phyloP scores from a whole-genome alignment of 2,113 vertebrate species.

The Gadus chalcogrammus region DNA sequence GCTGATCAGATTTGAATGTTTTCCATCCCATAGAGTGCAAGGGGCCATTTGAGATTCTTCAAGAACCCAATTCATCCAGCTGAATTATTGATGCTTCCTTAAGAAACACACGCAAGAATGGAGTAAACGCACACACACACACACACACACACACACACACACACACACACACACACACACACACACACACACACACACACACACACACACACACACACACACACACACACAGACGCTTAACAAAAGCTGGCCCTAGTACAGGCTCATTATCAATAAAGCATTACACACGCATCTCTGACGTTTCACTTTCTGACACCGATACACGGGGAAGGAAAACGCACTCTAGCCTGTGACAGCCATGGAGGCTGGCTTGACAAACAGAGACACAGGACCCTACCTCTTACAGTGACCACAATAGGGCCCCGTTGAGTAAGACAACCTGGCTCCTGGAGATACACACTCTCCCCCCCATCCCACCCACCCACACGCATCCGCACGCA shows the following conservation, averaged over 20 bases:
- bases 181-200: conserved; percentile 20
- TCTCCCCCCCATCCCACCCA: conserved; percentile 10
- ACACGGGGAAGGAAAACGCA: too few relatives aligned
- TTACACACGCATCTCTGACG: conserved; percentile 55
- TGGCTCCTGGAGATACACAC: conserved; percentile 16
- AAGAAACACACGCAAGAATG: conserved; percentile 38
- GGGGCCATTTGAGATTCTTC: conserved; percentile 67
- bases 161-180: conserved; percentile 21
- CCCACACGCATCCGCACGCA: not conserved
- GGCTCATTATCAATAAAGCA: conserved; percentile 64
- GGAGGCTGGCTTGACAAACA: conserved; percentile 19
- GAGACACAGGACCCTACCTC: conserved; percentile 43
- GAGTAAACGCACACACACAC: conserved; percentile 16
- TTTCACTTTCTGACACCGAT: conserved; percentile 61
- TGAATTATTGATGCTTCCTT: conserved; percentile 71
- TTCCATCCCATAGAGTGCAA: conserved; percentile 62
- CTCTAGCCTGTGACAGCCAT: not conserved
- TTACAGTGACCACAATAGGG: not conserved
- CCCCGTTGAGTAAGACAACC: conserved; percentile 39
- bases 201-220: conserved; percentile 20
- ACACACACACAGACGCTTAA: conserved; percentile 19
- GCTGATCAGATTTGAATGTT: conserved; percentile 68
- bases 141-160: conserved; percentile 25
- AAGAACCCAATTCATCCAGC: conserved; percentile 35
- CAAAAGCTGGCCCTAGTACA: conserved; percentile 59